Conservation (phyloP, 2,113 vertebrate genomes). For the Xiphophorus maculatus region DNA sequence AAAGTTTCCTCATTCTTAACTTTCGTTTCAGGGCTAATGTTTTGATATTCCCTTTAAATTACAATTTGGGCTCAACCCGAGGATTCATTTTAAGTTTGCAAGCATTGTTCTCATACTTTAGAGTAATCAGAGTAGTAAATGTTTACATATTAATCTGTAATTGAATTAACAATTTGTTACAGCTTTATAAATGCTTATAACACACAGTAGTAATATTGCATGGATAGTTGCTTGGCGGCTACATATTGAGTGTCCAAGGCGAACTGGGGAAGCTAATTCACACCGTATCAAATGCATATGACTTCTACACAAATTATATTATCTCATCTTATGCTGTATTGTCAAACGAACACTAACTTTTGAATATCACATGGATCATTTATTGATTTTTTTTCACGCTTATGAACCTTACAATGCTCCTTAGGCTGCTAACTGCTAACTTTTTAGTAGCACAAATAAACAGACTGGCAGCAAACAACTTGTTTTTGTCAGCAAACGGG, state of each 20-base stretch:
- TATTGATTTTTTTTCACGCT: not conserved
- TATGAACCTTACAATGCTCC: not conserved
- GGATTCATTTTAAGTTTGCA: no score
- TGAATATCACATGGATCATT: not conserved
- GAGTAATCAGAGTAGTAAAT: not conserved
- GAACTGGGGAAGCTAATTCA: not conserved
- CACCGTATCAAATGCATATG: not conserved
- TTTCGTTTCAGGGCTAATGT: not conserved
- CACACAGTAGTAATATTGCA: not conserved
- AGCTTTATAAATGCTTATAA: not conserved
- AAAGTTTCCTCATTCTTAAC: not conserved
- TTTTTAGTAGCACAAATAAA: not conserved
- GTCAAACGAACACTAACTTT: not conserved
- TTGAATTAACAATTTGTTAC: not conserved
- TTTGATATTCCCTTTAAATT: not conserved
- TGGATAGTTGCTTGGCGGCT: not conserved
- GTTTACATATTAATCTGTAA: not conserved
- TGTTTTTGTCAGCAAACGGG: not conserved
- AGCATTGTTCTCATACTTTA: not conserved
- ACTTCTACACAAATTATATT: not conserved
- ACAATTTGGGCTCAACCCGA: no score
- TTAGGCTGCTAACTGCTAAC: not conserved
- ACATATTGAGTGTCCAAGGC: not conserved
- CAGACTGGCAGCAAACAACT: not conserved
- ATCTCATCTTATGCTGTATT: not conserved